Conservation (phyloP, 2,113 vertebrate genomes). For the Ammodytes dubius region DNA sequence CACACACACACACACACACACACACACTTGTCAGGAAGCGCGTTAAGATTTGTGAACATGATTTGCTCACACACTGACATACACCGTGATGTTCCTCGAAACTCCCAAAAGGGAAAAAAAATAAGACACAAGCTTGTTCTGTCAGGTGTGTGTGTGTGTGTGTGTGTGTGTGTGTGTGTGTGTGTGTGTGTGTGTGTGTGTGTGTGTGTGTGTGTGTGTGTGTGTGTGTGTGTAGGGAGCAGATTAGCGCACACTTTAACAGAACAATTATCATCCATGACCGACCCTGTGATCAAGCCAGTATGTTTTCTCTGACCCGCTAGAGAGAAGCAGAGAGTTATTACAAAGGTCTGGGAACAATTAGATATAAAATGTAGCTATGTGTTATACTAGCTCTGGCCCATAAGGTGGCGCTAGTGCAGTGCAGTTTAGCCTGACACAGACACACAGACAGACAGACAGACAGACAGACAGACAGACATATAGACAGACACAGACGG, state of each 20-base stretch:
- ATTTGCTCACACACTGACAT: not conserved
- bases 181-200: no score
- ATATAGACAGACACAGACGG: not conserved
- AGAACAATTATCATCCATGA: constrained; percentile 78
- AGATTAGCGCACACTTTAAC: constrained; percentile 73
- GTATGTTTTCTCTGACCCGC: constrained; percentile 75
- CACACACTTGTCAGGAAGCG: not conserved
- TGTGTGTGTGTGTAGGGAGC: constrained; percentile 20
- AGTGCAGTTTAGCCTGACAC: not conserved
- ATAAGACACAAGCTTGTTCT: not conserved
- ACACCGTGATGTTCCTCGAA: not conserved
- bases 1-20: constrained; percentile 12
- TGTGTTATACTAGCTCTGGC: not conserved
- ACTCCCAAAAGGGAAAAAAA: no score
- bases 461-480: not conserved
- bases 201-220: no score
- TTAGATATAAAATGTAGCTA: constrained; percentile 30
- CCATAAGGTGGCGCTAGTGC: constrained; percentile 61
- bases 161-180: no score
- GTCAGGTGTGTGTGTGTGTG: constrained; percentile 14
- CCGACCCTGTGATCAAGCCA: constrained; percentile 77
- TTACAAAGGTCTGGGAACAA: constrained; percentile 65
- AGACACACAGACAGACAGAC: not conserved
- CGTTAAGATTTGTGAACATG: not conserved
- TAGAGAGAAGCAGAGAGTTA: constrained; percentile 72